These are phyloP conservation scores for Meriones unguiculatus DNA, from an alignment of 2,113 vertebrate species.

Conservation along the genomic window DNA sequence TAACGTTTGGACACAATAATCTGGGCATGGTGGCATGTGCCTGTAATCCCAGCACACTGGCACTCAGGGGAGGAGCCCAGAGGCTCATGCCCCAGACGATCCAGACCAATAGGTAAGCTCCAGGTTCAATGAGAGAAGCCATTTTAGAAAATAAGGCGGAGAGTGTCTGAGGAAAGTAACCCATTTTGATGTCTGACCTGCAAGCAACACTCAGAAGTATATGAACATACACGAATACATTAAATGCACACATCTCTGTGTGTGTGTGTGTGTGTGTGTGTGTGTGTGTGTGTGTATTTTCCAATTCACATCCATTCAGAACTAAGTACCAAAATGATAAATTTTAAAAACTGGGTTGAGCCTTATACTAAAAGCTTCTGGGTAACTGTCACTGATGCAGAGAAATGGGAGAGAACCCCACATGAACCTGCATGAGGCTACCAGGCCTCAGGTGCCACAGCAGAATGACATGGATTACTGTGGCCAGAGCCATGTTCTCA, in stretches of 20 bases:
- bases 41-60: neutral
- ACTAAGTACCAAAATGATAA: neutral
- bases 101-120: neutral
- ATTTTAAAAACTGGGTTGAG: conserved; percentile 4
- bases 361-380: neutral
- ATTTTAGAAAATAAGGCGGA: neutral
- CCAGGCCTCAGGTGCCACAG: neutral
- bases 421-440: neutral
- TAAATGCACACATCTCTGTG: too few species aligned
- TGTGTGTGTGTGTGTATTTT: too few species aligned
- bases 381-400: neutral
- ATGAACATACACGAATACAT: neutral
- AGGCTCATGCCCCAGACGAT: neutral
- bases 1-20: neutral
- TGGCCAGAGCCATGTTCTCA: neutral
- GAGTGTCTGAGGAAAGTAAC: neutral
- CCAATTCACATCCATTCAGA: neutral
- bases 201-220: neutral
- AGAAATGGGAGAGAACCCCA: neutral
- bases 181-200: neutral
- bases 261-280: neutral
- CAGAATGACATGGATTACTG: neutral
- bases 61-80: neutral
- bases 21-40: neutral
- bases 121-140: neutral